These are phyloP conservation scores for Alectura lathami DNA, from an alignment of 2,113 vertebrate genomes.

Conservation along the genomic window DNA sequence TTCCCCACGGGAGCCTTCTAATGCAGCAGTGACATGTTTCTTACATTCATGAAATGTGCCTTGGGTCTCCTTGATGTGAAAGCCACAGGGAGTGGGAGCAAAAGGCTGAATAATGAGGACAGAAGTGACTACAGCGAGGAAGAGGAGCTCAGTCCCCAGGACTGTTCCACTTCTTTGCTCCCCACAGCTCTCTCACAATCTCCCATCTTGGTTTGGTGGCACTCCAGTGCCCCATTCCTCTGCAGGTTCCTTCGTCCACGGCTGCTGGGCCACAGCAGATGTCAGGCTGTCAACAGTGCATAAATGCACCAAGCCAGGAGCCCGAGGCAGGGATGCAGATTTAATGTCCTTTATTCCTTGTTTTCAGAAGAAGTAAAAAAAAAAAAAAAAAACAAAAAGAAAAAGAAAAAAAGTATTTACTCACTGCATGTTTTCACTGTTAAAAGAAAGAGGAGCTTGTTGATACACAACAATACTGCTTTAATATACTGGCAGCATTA, in stretches of 20 bases:
- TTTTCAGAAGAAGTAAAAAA: too few species aligned
- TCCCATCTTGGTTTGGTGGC: not conserved
- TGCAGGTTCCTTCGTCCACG: not conserved
- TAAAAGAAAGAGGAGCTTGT: not conserved
- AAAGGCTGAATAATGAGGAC: not conserved
- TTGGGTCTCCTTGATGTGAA: not conserved
- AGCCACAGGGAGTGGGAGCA: not conserved
- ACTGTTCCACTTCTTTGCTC: not conserved
- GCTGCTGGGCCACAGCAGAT: not conserved
- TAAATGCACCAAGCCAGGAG: not conserved
- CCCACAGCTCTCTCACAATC: accelerated
- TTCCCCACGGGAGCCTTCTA: not conserved
- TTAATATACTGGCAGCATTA: not conserved
- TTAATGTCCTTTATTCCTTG: not conserved
- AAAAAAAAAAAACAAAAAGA: not conserved
- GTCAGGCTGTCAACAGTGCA: not conserved
- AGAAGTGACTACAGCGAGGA: not conserved
- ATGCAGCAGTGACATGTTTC: not conserved
- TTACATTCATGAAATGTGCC: accelerated
- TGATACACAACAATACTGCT: not conserved
- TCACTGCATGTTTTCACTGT: not conserved
- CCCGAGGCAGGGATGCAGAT: not conserved
- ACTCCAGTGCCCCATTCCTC: not conserved
- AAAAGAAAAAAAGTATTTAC: not conserved
- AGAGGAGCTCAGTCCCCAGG: not conserved